phyloP scores from a whole-genome alignment of 2,797 vertebrate species.

The Anguilla obscura region DNA sequence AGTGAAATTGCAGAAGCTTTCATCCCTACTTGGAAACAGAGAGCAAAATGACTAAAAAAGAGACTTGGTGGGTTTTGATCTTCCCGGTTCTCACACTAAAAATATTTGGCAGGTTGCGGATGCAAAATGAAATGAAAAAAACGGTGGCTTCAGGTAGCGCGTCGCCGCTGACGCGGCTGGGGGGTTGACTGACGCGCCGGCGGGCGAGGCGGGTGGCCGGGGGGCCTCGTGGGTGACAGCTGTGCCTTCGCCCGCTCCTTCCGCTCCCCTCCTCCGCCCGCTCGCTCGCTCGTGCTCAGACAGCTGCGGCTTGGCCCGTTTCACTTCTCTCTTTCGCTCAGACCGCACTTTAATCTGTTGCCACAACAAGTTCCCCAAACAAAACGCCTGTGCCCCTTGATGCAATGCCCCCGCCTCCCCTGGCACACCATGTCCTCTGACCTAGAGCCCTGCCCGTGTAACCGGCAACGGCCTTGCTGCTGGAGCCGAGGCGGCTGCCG shows the following conservation, averaged over 20 bases:
- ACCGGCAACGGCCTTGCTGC: background rate
- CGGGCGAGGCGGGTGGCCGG: background rate
- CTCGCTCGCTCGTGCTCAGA: background rate
- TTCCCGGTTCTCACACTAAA: background rate
- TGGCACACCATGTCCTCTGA: background rate
- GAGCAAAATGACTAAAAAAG: background rate
- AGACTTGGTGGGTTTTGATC: background rate
- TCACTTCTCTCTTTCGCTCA: background rate
- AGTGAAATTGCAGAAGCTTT: background rate
- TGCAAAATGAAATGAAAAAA: background rate
- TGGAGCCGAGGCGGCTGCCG: background rate
- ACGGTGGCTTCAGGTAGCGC: background rate
- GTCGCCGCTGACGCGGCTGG: background rate
- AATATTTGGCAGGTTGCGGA: background rate
- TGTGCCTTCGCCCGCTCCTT: background rate
- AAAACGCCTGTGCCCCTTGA: background rate
- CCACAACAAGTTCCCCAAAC: slow-evolving; percentile 6
- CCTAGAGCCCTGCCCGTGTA: background rate
- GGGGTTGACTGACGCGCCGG: background rate
- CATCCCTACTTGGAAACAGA: background rate
- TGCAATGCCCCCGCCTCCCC: background rate
- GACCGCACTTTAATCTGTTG: background rate
- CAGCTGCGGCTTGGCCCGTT: background rate
- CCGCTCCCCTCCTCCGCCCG: background rate
- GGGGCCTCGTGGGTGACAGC: background rate